Conservation (phyloP, 2,113 vertebrate genomes). For the Alaudala cheleensis region DNA sequence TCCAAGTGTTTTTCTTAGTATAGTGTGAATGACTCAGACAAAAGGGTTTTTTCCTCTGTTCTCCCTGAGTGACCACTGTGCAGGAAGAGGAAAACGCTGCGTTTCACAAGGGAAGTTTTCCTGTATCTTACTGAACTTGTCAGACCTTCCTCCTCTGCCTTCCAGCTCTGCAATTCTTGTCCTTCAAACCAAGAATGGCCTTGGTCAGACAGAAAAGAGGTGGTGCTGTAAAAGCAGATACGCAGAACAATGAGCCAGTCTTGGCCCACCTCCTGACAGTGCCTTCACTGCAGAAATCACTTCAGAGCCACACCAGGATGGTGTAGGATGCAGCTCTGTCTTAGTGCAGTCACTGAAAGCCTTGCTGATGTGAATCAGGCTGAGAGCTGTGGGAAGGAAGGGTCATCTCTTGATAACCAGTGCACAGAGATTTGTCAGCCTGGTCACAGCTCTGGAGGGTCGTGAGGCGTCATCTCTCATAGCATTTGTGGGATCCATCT, state of each 20-base stretch:
- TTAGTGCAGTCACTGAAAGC: fast-evolving
- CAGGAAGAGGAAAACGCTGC: neutral
- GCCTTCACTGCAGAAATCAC: neutral
- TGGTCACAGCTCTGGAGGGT: neutral
- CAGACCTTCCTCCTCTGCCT: neutral
- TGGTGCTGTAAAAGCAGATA: neutral
- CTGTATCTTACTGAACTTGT: neutral
- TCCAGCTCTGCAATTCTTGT: neutral
- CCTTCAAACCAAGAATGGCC: neutral
- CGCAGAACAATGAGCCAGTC: neutral
- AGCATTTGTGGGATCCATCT: neutral
- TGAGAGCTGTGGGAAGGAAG: neutral
- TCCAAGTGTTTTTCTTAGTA: neutral
- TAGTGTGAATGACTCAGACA: neutral
- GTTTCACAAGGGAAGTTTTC: neutral
- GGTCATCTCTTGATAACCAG: neutral
- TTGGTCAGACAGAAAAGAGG: neutral
- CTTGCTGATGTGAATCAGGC: neutral
- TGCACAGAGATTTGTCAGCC: neutral
- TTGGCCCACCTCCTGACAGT: neutral
- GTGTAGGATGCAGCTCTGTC: neutral
- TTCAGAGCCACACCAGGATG: neutral
- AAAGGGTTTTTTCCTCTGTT: neutral
- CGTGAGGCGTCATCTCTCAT: neutral
- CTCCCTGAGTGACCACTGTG: neutral